Base-by-base conservation (phyloP, 2,113 vertebrate species). In the Hippocampus barbouri region DNA sequence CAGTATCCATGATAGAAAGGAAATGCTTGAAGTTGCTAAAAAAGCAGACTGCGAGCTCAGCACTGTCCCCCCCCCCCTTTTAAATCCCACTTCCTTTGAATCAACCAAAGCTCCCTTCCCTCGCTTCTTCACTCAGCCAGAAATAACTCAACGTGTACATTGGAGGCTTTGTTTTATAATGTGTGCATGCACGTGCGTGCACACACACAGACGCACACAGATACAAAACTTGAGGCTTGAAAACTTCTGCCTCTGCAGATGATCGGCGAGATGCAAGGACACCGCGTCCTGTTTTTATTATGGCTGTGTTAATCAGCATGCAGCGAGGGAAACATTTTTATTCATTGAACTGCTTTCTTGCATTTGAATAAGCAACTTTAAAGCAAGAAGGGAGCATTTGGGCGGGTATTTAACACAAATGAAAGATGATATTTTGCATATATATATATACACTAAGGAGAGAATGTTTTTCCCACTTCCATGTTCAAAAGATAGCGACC, bases 41-140 rank as follows among this genome's bases (percentile, higher is more conserved):
- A 86, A 88, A 85, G 84, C 83, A 76, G 82, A 86, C 73, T 86
- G 75, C 85, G 81, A 84, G 83, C 80, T 86, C 82, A 73, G 79
- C 86, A 78, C 78, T 65, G 71, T 81, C 71, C 64, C 62, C 62
- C n/a, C 43, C 64, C 64, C 71, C 59, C 70, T 45, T 74, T 73
- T 83, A 82, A 86, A 85, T 79, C 81, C 77, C 65, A 47, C 74
- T 86, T 83, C 72, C 86, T 87, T 82, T 88, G 78, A 83, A 81
- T 82, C 79, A 81, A 74, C 72, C 61, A 68, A 76, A 72, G 71
- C 77, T 79, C 77, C 79, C 62, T 70, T 78, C 80, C 56, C 71
- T 80, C 69, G 75, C 67, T 76, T 85, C 72, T 81, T 78, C 80
- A 47, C 72, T 80, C 80, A 72, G 79, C 73, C 81, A 82, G 74